Conservation (phyloP, 92 coral and sea anemone genomes). For the Muricea muricata region DNA sequence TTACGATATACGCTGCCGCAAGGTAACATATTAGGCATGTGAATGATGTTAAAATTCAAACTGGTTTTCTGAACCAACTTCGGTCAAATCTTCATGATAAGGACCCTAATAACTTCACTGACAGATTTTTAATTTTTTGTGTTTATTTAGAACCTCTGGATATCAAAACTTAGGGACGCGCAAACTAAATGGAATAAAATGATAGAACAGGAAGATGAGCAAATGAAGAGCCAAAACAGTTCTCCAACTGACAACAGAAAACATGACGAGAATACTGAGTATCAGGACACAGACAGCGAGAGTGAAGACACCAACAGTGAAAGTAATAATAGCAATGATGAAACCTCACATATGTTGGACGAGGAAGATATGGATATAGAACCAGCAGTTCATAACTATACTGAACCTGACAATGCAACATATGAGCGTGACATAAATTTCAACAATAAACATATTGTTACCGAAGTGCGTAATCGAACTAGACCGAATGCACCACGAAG, state of each 20-base stretch:
- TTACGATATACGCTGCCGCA: too few relatives aligned
- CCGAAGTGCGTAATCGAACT: not conserved
- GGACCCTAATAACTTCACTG: too few relatives aligned
- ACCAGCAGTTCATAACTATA: not conserved
- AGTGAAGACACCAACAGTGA: constrained; percentile 24
- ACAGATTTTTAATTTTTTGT: too few relatives aligned
- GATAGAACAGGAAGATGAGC: constrained; percentile 20
- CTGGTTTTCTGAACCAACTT: too few relatives aligned
- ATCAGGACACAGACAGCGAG: constrained; percentile 28
- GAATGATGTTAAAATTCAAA: too few relatives aligned
- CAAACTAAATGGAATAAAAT: constrained; percentile 79
- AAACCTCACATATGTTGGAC: not conserved
- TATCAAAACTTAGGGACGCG: constrained; percentile 82
- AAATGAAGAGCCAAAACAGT: constrained; percentile 1
- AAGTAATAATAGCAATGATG: constrained; percentile 1
- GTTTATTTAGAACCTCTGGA: constrained; percentile 88
- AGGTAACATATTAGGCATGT: too few relatives aligned
- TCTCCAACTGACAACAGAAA: not conserved
- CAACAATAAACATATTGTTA: not conserved
- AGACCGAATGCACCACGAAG: not conserved
- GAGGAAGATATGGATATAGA: constrained; percentile 17
- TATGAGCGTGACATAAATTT: not conserved
- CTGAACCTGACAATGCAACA: not conserved
- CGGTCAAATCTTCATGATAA: too few relatives aligned
- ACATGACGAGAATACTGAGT: not conserved